phyloP scores from a whole-genome alignment of 2,888 invertebrate genomes.

The Nymphalis polychloros region DNA sequence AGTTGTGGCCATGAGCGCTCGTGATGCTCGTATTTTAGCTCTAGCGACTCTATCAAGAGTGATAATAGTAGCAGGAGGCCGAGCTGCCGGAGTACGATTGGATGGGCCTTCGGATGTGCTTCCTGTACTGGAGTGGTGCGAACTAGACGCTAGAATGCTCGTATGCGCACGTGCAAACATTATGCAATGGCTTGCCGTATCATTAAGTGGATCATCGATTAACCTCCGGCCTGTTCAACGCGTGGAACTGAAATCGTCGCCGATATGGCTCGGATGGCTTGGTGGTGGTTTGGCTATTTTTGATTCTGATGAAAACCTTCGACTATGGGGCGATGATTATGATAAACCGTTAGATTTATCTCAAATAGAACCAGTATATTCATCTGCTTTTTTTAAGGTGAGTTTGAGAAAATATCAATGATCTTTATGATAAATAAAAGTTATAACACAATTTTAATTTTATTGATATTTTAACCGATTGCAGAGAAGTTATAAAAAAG shows the following conservation, averaged over 20 bases:
- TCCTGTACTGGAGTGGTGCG: slow-evolving; percentile 94
- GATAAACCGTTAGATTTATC: slow-evolving; percentile 92
- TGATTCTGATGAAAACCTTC: slow-evolving; percentile 92
- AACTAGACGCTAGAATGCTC: slow-evolving; percentile 88
- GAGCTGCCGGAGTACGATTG: slow-evolving; percentile 81
- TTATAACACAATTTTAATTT: no score
- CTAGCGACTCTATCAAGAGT: slow-evolving; percentile 97
- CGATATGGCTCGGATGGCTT: slow-evolving; percentile 87
- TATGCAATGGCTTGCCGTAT: slow-evolving; percentile 92
- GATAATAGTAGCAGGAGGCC: slow-evolving; percentile 72
- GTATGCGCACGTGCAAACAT: slow-evolving; percentile 93
- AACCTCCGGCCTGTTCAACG: slow-evolving; percentile 84
- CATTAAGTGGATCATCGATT: slow-evolving; percentile 67
- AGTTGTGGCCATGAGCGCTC: slow-evolving; percentile 75
- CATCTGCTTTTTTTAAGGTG: slow-evolving; percentile 92
- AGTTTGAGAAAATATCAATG: slow-evolving; percentile 4
- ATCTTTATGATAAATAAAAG: slow-evolving; percentile 10
- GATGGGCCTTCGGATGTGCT: slow-evolving; percentile 89
- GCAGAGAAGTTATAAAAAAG: no score
- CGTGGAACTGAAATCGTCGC: slow-evolving; percentile 84
- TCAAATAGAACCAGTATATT: slow-evolving; percentile 90
- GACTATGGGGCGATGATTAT: slow-evolving; percentile 94
- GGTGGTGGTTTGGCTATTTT: slow-evolving; percentile 92
- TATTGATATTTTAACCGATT: no score
- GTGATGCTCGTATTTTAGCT: slow-evolving; percentile 86